These are phyloP conservation scores for Dicerorhinus sumatrensis DNA, from an alignment of 2,113 vertebrate species.

Conservation along the genomic window DNA sequence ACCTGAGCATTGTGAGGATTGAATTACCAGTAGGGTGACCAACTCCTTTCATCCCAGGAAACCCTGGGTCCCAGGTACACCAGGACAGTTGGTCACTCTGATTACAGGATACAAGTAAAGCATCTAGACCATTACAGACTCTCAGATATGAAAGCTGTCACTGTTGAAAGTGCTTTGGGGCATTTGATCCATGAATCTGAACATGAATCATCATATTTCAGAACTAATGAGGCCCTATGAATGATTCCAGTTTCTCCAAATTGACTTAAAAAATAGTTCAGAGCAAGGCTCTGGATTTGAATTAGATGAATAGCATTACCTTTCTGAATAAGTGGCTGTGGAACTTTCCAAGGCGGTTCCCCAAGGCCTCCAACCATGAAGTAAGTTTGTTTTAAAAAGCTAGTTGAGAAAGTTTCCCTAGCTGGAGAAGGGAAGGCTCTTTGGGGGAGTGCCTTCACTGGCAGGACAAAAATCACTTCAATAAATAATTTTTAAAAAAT, in stretches of 20 bases:
- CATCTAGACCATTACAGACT: background rate
- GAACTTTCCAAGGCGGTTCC: background rate
- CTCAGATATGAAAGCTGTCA: background rate
- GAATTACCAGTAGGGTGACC: background rate
- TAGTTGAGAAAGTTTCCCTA: background rate
- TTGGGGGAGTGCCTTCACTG: background rate
- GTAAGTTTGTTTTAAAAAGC: background rate
- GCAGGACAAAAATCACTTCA: background rate
- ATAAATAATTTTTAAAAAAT: background rate
- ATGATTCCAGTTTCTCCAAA: background rate
- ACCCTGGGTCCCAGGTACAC: background rate
- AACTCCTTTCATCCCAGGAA: background rate
- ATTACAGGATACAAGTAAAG: background rate
- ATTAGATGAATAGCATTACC: background rate
- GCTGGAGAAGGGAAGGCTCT: background rate
- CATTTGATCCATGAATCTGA: background rate
- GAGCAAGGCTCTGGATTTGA: background rate
- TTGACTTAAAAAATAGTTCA: slow-evolving; percentile 32
- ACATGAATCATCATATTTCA: slow-evolving; percentile 25
- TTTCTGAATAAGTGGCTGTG: background rate
- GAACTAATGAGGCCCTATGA: slow-evolving; percentile 18
- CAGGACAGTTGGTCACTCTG: background rate
- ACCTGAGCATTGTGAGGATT: background rate
- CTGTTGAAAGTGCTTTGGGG: slow-evolving; percentile 1
- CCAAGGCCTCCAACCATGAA: background rate